These are phyloP conservation scores for Pogona vitticeps DNA, from an alignment of 2,113 vertebrate genomes.

Conservation along the genomic window DNA sequence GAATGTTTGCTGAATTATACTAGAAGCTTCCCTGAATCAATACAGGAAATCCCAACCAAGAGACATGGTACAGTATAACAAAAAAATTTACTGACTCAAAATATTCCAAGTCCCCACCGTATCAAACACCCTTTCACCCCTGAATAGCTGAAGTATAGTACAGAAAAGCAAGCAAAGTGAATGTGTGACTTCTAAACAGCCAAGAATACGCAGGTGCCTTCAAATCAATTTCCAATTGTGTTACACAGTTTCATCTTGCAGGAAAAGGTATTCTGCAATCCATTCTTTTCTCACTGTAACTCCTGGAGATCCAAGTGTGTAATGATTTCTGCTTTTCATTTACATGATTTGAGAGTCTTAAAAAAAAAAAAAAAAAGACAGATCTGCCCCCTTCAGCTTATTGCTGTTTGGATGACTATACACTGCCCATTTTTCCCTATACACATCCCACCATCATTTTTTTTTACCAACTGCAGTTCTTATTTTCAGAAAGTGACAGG, in stretches of 20 bases:
- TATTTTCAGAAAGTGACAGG: constrained; percentile 8
- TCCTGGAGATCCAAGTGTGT: constrained; percentile 18
- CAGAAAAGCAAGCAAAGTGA: background rate
- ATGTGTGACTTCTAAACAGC: background rate
- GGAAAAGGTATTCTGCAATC: constrained; percentile 15
- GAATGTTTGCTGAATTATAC: background rate
- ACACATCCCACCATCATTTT: constrained; percentile 47
- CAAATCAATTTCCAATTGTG: constrained; percentile 25
- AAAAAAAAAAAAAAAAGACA: constrained; percentile 14
- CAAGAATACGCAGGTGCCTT: constrained; percentile 19
- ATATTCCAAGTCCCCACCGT: background rate
- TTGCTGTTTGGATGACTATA: constrained; percentile 7
- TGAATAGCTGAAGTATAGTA: background rate
- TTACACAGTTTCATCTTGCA: constrained; percentile 22
- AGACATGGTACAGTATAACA: background rate
- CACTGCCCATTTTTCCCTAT: constrained; percentile 30
- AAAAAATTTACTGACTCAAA: background rate
- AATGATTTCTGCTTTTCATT: constrained; percentile 29
- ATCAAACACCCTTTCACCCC: background rate
- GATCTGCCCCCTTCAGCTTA: constrained; percentile 18
- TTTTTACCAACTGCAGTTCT: background rate
- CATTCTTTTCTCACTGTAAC: background rate
- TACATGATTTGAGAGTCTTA: constrained; percentile 24
- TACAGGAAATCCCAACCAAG: background rate
- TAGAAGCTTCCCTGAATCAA: background rate